Percentiles rank a stretch among this genome's conserved stretches.
These are phyloP conservation scores for Cotesia chilonis DNA, from an alignment of 1,140 invertebrate species.

Conservation along the genomic window DNA sequence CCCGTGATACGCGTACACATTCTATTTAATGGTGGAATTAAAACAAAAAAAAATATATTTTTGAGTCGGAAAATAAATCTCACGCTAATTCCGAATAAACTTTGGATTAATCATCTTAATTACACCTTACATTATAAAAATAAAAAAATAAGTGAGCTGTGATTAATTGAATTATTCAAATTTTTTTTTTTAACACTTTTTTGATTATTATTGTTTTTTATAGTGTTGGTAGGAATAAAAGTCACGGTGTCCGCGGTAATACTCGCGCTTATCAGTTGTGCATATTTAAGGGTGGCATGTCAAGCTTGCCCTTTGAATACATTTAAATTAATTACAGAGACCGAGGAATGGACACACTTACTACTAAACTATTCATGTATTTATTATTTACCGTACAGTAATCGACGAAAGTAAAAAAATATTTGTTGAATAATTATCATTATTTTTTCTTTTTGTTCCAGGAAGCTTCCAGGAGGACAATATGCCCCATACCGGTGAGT, in stretches of 20 bases:
- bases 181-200: too few species aligned
- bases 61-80: neutral
- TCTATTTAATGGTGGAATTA: neutral
- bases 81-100: too few species aligned
- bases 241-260: constrained; percentile 56
- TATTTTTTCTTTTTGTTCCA: constrained; percentile 34
- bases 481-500: constrained; percentile 60
- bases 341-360: constrained; percentile 1
- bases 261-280: constrained; percentile 54
- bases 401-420: neutral
- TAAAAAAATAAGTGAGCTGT: too few species aligned
- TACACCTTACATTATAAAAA: neutral
- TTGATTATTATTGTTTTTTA: too few species aligned
- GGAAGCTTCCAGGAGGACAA: constrained; percentile 23
- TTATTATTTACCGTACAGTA: neutral
- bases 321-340: constrained; percentile 62
- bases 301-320: constrained; percentile 63
- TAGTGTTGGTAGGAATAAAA: constrained; percentile 39
- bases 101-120: neutral
- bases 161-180: too few species aligned
- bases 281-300: constrained; percentile 63
- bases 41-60: neutral
- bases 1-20: constrained; percentile 51
- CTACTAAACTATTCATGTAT: constrained; percentile 1
- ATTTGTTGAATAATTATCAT: neutral